Evolutionary conservation across 2,113 vertebrate genomes (phyloP), one percentile per base, ranked within the genome.

Genomic region (Neolamprologus sp.): DNA sequence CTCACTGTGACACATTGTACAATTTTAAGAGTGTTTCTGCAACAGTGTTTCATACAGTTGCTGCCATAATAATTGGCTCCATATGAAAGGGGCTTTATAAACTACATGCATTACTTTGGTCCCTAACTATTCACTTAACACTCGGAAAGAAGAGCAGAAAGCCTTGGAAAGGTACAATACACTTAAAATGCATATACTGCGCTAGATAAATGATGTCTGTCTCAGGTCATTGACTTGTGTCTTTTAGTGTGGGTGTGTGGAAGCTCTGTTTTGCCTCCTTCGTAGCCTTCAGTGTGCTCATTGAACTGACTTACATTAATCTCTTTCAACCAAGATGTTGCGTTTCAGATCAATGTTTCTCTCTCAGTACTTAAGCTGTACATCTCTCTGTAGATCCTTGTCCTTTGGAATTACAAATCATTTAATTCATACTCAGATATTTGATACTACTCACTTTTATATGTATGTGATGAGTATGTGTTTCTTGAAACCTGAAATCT

Each of bases 61-160:
- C 91, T 83, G 75, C 81, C 37, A 79, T 82, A 83, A 90, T 87
- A 87, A 87, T 54, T 68, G 82, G 17, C 84, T 88, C 13, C 60
- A 30, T 78, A 79, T 91, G 49, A 87, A 82, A 91, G 87, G 53
- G 40, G 33, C 55, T 90, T 85, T 78, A 55, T 75, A 57, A 63
- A 79, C 80, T 54, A 47, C 51, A 35, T 79, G 68, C 26, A 79
- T 81, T 65, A 42, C 33, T 53, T 19, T 68, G 16, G 60, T 57
- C 33, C 23, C 37, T 16, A 28, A 23, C 58, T 81, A 57, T 87
- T 81, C 47, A 51, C 40, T 82, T 68, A 84, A 80, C 65, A 80
- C 19, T 85, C 17, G 3, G 28, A 81, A 82, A 85, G 26, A 84
- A 11, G 6, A 84, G 53, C 4, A 78, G 23, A 68, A 63, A 83